Evolutionary conservation across 2,113 vertebrate genomes (phyloP), one percentile per base, ranked within the genome.

Genomic region (Synodontis membranacea): DNA sequence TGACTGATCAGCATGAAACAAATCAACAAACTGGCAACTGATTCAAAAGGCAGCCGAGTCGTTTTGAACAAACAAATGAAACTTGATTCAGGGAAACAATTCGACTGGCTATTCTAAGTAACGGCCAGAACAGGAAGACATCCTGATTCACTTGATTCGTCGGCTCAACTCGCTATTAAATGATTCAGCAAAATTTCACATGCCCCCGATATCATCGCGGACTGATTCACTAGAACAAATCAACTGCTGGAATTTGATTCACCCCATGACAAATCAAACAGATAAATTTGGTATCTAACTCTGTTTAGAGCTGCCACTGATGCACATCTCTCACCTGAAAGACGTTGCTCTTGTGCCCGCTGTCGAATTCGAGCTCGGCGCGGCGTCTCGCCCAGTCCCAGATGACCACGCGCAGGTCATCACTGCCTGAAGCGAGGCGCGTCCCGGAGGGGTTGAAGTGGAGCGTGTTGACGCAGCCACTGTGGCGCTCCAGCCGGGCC

Each of bases 381-480:
- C 91, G 94, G n/a, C 94, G 93, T 64, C 96, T 66, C 2, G 97
- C 95, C 97, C 98, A 99, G 93, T 98, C 97, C 98, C 98, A 99
- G 85, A 99, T 96, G 34, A 98, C 94, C 90, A 99, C 98, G 0
- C 95, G 96, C 88, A 99, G 96, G 93, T 99, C 98, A 3, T 99
- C 97, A 9, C 97, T 98, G 92, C 97, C 97, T 0, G 97, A 98
- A 39, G 98, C 97, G 90, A 99, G 93, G 89, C 97, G 97, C 0
- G 97, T 97, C 84, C 98, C 98, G 0, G 96, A 95, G 56, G 97
- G 97, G 95, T 99, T 99, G 92, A 99, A 99, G 95, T 99, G 98
- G 94, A 99, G 92, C 0, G 97, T 98, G 93, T 99, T 99, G 81
- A 99, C 98, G n/a, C 98, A 99, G 84, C 98, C 98, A 0, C 93